Conservation (phyloP, 1,140 invertebrate genomes). For the Drosophila parvula region DNA sequence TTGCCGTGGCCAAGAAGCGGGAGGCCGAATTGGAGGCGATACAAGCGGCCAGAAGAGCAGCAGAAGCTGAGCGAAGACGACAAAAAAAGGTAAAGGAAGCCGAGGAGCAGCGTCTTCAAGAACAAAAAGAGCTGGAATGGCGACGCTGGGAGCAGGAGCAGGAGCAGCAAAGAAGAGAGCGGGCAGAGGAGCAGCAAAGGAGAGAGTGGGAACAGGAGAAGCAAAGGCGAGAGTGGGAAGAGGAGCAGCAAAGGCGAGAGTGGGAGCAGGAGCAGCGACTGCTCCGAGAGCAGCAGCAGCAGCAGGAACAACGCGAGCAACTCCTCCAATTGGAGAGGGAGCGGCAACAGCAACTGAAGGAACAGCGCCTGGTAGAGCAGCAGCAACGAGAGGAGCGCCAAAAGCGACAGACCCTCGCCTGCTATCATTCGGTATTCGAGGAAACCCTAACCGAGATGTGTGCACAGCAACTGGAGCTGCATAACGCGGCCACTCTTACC, state of each 20-base stretch:
- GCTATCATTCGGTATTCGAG: slow-evolving; percentile 34
- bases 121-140: slow-evolving; percentile 9
- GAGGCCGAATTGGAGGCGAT: slow-evolving; percentile 55
- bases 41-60: slow-evolving; percentile 34
- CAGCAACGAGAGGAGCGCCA: neutral
- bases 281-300: too few relatives aligned
- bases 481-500: neutral
- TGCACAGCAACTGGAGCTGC: slow-evolving; percentile 9
- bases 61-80: slow-evolving; percentile 29
- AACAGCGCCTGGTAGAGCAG: neutral
- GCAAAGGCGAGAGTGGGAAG: too few relatives aligned
- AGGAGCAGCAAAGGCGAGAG: neutral
- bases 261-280: neutral
- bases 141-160: slow-evolving; percentile 15
- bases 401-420: neutral
- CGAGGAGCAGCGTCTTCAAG: slow-evolving; percentile 1
- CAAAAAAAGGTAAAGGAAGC: slow-evolving; percentile 11
- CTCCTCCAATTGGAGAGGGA: neutral
- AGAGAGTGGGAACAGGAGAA: too few relatives aligned
- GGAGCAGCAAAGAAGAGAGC: neutral
- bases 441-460: slow-evolving; percentile 32
- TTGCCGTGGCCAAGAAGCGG: slow-evolving; percentile 53
- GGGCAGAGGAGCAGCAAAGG: too few relatives aligned
- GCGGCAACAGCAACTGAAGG: neutral
- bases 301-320: too few relatives aligned